Base-by-base conservation (phyloP, 2,888 invertebrate species). In the Ophraella communa region DNA sequence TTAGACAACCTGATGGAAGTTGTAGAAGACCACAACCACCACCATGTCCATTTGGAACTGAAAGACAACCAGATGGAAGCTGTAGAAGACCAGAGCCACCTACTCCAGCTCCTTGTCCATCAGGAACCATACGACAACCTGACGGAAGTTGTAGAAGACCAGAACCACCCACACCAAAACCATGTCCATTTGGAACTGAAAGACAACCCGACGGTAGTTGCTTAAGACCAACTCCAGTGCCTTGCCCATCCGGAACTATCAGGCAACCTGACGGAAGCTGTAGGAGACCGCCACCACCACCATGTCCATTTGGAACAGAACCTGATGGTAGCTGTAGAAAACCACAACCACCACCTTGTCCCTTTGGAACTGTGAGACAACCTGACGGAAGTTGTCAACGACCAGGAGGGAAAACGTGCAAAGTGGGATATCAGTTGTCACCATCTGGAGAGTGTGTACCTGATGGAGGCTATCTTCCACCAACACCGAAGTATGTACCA, bases 401-500 rank as follows among this genome's bases (percentile, higher is more conserved):
- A 52, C 33, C 59, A 39, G 65, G 65, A 49, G 65, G 62, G 1
- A 11, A 33, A 8, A 61, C 63, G 11, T n/a, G 27, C 23, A 14
- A 30, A 11, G 21, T 20, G n/a, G 45, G 45, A 20, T 18, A 39
- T 55, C 11, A 23, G 18, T 27, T 10, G 21, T 42, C 35, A 23
- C 60, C 62, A 53, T 27, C 60, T 42, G 51, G 39, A 42, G 47
- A 53, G 54, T 45, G 45, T 45, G 67, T 69, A 49, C 64, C 69
- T 60, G 55, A 68, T 59, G 66, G 69, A 62, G 72, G 67, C 42
- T 75, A 75, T 65, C 69, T 74, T 49, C 76, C 76, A 35, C 76
- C 76, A 8, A 62, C 72, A 66, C 71, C 71, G 70, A 66, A 69
- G 71, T 74, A 74, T 74, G 73, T 74, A 73, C 72, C 74, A 60